Conservation (phyloP, 2,888 invertebrate genomes). For the Pterostichus madidus region DNA sequence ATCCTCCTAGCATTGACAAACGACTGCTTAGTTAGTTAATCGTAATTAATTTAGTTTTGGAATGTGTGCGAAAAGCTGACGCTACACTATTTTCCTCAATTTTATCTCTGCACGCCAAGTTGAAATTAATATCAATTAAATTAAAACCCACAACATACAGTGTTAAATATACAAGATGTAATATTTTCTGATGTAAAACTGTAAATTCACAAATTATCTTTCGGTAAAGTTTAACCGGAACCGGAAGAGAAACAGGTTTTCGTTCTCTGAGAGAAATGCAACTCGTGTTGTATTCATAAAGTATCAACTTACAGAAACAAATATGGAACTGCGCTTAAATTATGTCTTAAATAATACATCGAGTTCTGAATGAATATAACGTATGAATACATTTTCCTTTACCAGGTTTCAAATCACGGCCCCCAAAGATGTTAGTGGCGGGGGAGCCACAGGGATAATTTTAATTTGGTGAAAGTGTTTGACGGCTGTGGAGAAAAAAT, state of each 20-base stretch:
- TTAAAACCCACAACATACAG: neutral
- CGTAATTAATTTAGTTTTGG: no score
- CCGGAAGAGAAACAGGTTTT: neutral
- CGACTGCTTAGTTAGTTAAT: no score
- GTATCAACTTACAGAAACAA: conserved; percentile 36
- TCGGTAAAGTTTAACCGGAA: conserved; percentile 13
- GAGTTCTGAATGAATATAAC: neutral
- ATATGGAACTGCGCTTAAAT: conserved; percentile 22
- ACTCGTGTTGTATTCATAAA: conserved; percentile 25
- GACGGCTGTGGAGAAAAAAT: no score
- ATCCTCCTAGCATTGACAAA: no score
- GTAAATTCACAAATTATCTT: conserved; percentile 4
- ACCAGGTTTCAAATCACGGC: no score
- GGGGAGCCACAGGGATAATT: no score
- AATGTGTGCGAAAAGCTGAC: no score
- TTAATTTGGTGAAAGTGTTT: no score
- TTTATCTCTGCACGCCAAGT: no score
- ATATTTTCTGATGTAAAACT: neutral
- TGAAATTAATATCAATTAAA: neutral
- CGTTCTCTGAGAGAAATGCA: neutral
- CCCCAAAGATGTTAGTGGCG: no score
- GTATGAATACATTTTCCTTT: neutral
- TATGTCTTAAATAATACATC: conserved; percentile 31
- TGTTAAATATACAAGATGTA: neutral
- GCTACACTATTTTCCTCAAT: no score